phyloP scores from a whole-genome alignment of 2,113 vertebrate genomes.

The Aix galericulata region DNA sequence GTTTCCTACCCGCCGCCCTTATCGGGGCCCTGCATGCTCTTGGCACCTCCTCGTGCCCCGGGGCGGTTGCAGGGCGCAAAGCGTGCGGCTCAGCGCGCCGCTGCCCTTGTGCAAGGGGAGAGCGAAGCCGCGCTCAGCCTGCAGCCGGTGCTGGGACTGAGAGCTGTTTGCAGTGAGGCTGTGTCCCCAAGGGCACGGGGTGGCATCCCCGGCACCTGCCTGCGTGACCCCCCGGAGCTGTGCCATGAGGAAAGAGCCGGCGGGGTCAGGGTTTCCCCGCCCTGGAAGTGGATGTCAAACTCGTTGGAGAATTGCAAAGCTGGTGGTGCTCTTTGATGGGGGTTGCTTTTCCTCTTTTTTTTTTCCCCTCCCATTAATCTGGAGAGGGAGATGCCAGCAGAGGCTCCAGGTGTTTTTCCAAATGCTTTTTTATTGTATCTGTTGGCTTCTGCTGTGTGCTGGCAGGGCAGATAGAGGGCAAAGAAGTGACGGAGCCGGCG shows the following conservation, averaged over 20 bases:
- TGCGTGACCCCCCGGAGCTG: neutral
- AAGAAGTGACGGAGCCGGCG: too few species aligned
- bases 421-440: too few species aligned
- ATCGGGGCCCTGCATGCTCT: neutral
- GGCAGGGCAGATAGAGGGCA: too few species aligned
- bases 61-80: neutral
- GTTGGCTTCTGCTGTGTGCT: too few species aligned
- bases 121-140: neutral
- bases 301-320: neutral
- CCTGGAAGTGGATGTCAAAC: neutral
- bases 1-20: constrained; percentile 18
- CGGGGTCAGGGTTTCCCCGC: neutral
- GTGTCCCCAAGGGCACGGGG: neutral
- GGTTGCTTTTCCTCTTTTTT: neutral
- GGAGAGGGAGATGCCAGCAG: neutral
- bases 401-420: too few species aligned
- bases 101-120: neutral
- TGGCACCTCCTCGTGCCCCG: neutral
- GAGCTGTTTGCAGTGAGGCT: neutral
- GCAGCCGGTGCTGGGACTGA: neutral
- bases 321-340: neutral
- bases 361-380: neutral
- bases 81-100: rapidly evolving
- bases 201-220: neutral
- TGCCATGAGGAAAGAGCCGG: neutral